phyloP scores from a whole-genome alignment of 2,888 invertebrate species.

The Amiota communis region DNA sequence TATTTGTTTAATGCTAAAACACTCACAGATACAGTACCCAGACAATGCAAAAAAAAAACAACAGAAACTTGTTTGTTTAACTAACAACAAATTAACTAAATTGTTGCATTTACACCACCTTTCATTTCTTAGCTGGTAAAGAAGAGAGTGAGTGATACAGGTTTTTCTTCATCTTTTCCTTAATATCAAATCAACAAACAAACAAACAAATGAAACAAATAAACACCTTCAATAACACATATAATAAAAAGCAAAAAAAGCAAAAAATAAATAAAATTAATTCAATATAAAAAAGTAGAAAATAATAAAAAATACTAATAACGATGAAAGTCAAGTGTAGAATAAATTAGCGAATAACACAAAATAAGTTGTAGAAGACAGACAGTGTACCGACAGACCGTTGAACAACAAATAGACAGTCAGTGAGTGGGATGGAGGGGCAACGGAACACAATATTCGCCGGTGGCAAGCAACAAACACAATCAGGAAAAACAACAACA shows the following conservation, averaged over 20 bases:
- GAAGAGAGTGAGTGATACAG: not conserved
- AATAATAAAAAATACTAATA: not conserved
- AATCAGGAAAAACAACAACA: not conserved
- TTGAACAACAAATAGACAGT: too few species aligned
- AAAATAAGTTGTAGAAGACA: not conserved
- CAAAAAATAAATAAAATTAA: slow-evolving; percentile 39
- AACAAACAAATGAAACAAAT: slow-evolving; percentile 39
- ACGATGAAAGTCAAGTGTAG: not conserved
- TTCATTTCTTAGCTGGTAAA: not conserved
- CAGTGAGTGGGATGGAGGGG: too few species aligned
- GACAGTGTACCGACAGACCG: not conserved
- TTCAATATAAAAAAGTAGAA: slow-evolving; percentile 44
- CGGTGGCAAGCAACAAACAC: not conserved
- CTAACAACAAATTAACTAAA: not conserved
- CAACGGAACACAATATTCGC: too few species aligned
- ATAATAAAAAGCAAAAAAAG: slow-evolving; percentile 23
- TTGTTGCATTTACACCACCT: not conserved
- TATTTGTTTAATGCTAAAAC: not conserved
- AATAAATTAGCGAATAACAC: not conserved
- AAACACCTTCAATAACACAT: slow-evolving; percentile 24
- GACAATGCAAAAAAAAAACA: not conserved
- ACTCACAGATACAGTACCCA: too few species aligned
- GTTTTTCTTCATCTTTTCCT: slow-evolving; percentile 41
- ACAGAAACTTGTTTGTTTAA: too few species aligned
- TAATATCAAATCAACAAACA: slow-evolving; percentile 52